Percentiles rank a stretch among this genome's conserved stretches.
Evolutionary conservation across 1,140 invertebrate genomes (phyloP).

Genomic region (Trachelipus rathkii): DNA sequence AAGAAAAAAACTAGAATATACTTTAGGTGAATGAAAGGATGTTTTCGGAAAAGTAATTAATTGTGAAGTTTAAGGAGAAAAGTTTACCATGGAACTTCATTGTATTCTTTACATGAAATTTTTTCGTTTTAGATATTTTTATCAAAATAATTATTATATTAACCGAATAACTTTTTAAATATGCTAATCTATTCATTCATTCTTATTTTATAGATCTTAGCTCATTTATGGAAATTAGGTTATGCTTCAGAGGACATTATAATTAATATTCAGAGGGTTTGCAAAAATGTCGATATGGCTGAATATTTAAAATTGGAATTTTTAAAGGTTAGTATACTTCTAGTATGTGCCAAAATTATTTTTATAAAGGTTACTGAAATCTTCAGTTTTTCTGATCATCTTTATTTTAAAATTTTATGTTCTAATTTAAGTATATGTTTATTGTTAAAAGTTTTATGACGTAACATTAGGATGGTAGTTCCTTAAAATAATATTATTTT

Average conservation of each 20-base stretch:
- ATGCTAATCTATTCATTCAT: no score
- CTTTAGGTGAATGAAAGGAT: no score
- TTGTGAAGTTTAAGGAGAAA: no score
- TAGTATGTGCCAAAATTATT: not conserved
- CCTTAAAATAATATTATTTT: not conserved
- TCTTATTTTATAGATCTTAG: constrained; percentile 60
- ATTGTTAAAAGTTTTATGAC: not conserved
- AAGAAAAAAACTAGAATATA: no score
- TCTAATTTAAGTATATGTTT: not conserved
- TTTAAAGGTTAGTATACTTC: constrained; percentile 62
- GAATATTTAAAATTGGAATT: constrained; percentile 81
- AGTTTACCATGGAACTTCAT: no score
- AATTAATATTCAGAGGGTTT: constrained; percentile 87
- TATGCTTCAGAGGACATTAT: constrained; percentile 96
- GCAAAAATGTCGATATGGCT: constrained; percentile 75
- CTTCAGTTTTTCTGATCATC: no score
- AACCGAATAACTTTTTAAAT: no score
- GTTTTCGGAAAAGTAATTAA: no score
- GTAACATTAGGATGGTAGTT: not conserved
- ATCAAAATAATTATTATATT: no score
- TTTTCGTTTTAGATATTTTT: no score
- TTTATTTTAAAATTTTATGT: not conserved
- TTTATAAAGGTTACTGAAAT: not conserved
- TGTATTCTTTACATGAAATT: no score
- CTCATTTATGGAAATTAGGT: constrained; percentile 83